Conservation (phyloP, 2,888 invertebrate species). For the Timema cristinae region DNA sequence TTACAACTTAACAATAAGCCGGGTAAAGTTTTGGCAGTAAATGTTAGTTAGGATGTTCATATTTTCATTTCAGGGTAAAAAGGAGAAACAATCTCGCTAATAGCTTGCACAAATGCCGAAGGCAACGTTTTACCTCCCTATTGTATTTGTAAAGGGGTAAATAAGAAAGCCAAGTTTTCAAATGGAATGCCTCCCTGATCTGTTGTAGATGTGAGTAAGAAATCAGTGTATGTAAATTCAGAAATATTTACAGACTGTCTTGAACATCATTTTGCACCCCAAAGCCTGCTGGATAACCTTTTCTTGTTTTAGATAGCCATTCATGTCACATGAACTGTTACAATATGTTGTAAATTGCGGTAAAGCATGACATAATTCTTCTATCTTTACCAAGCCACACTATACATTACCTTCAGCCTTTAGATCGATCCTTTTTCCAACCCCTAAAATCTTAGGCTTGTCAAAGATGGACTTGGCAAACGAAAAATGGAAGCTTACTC, state of each 20-base stretch:
- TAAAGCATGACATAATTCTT: background rate
- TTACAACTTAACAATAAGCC: conserved; percentile 32
- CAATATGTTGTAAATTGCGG: conserved; percentile 1
- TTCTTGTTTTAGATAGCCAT: conserved; percentile 9
- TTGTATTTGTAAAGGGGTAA: conserved; percentile 37
- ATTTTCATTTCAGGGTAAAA: conserved; percentile 35
- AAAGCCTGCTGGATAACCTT: conserved; percentile 35
- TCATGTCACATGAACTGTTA: conserved; percentile 12
- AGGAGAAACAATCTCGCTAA: conserved; percentile 39
- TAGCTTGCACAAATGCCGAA: conserved; percentile 29
- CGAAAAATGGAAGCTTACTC: background rate
- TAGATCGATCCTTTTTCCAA: background rate
- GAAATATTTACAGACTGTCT: conserved; percentile 26
- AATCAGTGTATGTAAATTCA: conserved; percentile 36
- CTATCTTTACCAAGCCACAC: conserved; percentile 14
- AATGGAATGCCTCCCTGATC: conserved; percentile 28
- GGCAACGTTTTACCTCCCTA: background rate
- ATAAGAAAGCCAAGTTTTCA: conserved; percentile 35
- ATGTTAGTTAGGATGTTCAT: conserved; percentile 27
- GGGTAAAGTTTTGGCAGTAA: conserved; percentile 14
- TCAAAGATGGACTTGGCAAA: background rate
- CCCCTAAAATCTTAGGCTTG: conserved; percentile 10
- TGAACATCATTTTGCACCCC: conserved; percentile 37
- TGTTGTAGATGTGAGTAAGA: conserved; percentile 32
- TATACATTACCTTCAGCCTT: conserved; percentile 9